These are phyloP conservation scores for Gallinago undulata DNA, from an alignment of 2,113 vertebrate genomes.

Conservation along the genomic window DNA sequence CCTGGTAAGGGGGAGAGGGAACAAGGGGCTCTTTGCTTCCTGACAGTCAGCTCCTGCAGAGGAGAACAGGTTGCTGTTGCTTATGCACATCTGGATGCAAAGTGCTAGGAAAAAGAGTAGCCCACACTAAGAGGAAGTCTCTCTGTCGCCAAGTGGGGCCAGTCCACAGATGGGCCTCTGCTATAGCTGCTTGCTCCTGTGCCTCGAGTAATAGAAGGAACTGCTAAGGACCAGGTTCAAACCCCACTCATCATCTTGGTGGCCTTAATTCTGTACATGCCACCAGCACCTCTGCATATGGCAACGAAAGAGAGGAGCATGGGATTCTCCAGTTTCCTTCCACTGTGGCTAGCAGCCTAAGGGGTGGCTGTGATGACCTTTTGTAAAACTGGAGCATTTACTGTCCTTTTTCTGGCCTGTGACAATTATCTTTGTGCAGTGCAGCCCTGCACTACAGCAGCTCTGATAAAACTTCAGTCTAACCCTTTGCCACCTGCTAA, in stretches of 20 bases:
- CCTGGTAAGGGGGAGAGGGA: not conserved
- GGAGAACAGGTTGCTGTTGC: not conserved
- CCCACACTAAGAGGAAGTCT: not conserved
- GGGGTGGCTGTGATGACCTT: not conserved
- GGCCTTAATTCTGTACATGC: not conserved
- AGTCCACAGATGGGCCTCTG: not conserved
- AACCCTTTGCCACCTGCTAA: slow-evolving; percentile 47
- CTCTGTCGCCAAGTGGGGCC: not conserved
- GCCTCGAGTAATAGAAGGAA: not conserved
- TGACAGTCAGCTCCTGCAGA: not conserved
- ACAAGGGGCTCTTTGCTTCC: not conserved
- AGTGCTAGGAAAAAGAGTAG: not conserved
- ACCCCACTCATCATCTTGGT: not conserved
- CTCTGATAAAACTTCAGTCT: slow-evolving; percentile 30
- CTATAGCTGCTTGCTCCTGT: not conserved
- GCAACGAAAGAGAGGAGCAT: not conserved
- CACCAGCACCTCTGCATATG: not conserved
- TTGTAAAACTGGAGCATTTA: not conserved
- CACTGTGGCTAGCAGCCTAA: not conserved
- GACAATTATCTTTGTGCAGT: slow-evolving; percentile 36
- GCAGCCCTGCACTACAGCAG: not conserved
- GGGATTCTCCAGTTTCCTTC: not conserved
- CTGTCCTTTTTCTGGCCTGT: not conserved
- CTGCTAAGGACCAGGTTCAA: not conserved
- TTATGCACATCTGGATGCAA: not conserved